These are phyloP conservation scores for Orgyia antiqua DNA, from an alignment of 2,888 invertebrate genomes.

Conservation along the genomic window DNA sequence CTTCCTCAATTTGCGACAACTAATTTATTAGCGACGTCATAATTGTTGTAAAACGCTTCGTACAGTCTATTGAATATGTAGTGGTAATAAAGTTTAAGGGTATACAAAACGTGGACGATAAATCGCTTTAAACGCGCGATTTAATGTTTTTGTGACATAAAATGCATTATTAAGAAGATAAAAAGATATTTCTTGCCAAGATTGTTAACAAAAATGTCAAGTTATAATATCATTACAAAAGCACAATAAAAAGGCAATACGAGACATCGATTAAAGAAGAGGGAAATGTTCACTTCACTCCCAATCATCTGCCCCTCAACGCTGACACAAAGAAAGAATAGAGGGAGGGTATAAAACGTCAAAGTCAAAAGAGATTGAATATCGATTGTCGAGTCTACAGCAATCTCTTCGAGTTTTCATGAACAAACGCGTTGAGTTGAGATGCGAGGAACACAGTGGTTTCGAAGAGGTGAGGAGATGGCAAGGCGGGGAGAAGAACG, in stretches of 20 bases:
- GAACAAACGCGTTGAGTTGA: slow-evolving; percentile 27
- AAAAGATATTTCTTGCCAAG: too few species aligned
- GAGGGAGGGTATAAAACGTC: slow-evolving; percentile 67
- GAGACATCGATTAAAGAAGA: slow-evolving; percentile 45
- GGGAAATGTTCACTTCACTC: slow-evolving; percentile 47
- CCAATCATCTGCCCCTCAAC: slow-evolving; percentile 62
- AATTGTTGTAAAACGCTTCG: too few species aligned
- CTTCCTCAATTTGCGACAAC: too few species aligned
- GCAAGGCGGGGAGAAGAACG: slow-evolving; percentile 25
- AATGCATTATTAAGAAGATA: too few species aligned
- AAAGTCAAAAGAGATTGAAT: slow-evolving; percentile 76
- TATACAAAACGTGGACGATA: too few species aligned
- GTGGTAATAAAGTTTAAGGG: too few species aligned
- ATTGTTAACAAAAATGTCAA: too few species aligned
- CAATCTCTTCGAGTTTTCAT: slow-evolving; percentile 48
- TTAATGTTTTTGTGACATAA: too few species aligned
- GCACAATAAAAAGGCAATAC: slow-evolving; percentile 36
- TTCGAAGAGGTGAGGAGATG: slow-evolving; percentile 16
- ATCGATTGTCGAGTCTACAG: slow-evolving; percentile 73
- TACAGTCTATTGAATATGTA: too few species aligned
- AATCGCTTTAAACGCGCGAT: too few species aligned
- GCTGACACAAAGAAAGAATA: slow-evolving; percentile 69
- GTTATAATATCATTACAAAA: slow-evolving; percentile 14
- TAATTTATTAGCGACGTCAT: too few species aligned
- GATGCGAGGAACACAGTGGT: slow-evolving; percentile 19